Percentiles rank a stretch among this genome's conserved stretches.
These are phyloP conservation scores for Clivina fossor DNA, from an alignment of 2,888 invertebrate genomes.

Conservation along the genomic window DNA sequence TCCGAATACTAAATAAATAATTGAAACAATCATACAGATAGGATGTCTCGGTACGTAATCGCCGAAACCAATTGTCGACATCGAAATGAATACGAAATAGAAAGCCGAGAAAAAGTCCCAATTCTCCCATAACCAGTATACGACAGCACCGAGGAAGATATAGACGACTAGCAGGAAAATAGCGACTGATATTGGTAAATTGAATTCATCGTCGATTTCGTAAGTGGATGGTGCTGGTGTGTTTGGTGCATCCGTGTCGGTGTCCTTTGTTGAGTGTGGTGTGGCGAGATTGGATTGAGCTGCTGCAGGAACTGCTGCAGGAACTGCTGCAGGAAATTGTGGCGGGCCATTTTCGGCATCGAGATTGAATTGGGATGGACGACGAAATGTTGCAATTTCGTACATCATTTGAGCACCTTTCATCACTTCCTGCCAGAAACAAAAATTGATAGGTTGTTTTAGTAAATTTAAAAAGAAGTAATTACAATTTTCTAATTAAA, in stretches of 20 bases:
- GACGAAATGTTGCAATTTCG: constrained; percentile 73
- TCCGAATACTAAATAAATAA: constrained; percentile 91
- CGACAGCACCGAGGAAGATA: constrained; percentile 81
- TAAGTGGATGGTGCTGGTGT: constrained; percentile 78
- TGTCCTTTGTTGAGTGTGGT: constrained; percentile 32
- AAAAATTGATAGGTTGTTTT: constrained; percentile 44
- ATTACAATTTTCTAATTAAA: background rate
- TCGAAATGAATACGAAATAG: constrained; percentile 96
- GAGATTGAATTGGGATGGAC: constrained; percentile 68
- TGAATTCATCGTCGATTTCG: constrained; percentile 90
- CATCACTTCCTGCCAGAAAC: constrained; percentile 86
- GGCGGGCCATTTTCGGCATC: constrained; percentile 54
- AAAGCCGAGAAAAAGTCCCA: constrained; percentile 95
- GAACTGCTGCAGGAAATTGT: constrained; percentile 36
- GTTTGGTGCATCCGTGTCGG: constrained; percentile 63
- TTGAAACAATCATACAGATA: constrained; percentile 84
- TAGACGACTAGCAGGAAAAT: constrained; percentile 80
- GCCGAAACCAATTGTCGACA: constrained; percentile 97
- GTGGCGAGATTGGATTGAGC: constrained; percentile 2
- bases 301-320: constrained; percentile 40
- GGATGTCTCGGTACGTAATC: constrained; percentile 89
- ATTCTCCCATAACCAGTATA: constrained; percentile 74
- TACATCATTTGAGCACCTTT: constrained; percentile 81
- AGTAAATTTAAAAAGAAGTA: background rate
- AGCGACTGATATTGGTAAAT: constrained; percentile 89